Conservation (phyloP, 2,888 invertebrate species). For the Zelleria hepariella region DNA sequence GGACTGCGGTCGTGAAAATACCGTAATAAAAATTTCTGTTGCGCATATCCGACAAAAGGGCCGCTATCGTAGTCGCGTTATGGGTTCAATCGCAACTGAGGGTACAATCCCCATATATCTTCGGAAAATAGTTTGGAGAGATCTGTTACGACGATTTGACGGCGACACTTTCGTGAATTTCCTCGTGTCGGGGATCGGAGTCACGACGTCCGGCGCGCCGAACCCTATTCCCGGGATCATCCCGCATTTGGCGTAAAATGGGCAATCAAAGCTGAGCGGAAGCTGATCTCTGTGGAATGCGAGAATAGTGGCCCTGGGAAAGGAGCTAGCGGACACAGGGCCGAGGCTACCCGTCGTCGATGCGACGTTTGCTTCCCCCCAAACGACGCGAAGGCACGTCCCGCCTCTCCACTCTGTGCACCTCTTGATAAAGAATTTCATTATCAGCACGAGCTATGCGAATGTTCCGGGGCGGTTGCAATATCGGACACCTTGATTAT, state of each 20-base stretch:
- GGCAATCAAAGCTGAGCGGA: neutral
- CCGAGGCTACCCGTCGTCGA: neutral
- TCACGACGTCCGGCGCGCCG: neutral
- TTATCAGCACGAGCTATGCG: constrained; percentile 44
- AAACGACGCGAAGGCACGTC: constrained; percentile 32
- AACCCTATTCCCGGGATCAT: constrained; percentile 29
- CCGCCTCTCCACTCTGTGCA: constrained; percentile 33
- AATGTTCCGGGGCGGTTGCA: constrained; percentile 18
- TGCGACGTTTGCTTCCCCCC: neutral
- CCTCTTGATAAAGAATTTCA: constrained; percentile 60
- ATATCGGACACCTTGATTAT: neutral
- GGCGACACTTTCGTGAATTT: constrained; percentile 13
- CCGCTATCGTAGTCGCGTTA: constrained; percentile 1
- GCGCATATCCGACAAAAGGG: neutral
- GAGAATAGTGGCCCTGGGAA: neutral
- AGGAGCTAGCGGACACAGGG: neutral
- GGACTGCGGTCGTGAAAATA: neutral
- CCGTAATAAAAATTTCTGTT: neutral
- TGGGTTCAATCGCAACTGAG: constrained; percentile 16
- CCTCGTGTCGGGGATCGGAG: too few species aligned
- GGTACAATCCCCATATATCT: constrained; percentile 55
- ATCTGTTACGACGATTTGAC: constrained; percentile 47
- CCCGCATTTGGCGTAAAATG: constrained; percentile 12
- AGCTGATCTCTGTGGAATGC: neutral
- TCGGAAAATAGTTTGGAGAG: constrained; percentile 35